Conservation (phyloP, 1,140 invertebrate genomes). For the Oryctes rhinoceros region DNA sequence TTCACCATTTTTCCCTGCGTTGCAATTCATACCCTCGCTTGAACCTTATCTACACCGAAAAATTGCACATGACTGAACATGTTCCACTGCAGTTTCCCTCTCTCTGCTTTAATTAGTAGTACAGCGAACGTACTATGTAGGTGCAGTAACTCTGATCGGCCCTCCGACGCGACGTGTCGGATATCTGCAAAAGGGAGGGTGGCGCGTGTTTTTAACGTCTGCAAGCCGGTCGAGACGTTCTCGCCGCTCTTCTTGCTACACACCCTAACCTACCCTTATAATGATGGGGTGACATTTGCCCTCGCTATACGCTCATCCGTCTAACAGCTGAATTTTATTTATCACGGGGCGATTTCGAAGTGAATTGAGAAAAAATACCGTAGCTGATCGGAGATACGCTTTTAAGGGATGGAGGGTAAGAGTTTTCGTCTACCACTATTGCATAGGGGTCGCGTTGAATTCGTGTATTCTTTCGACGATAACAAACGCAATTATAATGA, state of each 20-base stretch:
- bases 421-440: neutral
- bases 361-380: neutral
- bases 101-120: constrained; percentile 22
- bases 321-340: constrained; percentile 26
- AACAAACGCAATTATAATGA: constrained; percentile 21
- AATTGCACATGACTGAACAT: constrained; percentile 28
- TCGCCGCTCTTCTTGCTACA: neutral
- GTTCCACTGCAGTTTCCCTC: neutral
- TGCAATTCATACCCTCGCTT: neutral
- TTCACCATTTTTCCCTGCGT: neutral
- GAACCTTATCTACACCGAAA: neutral
- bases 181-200: neutral
- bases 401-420: neutral
- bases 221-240: neutral
- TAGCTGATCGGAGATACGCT: neutral
- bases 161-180: neutral
- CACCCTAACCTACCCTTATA: constrained; percentile 27
- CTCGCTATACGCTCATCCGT: neutral
- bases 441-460: neutral
- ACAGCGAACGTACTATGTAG: neutral
- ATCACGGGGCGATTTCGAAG: neutral
- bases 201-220: constrained; percentile 16
- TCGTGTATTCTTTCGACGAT: neutral
- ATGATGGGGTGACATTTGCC: constrained; percentile 31
- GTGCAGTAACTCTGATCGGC: constrained; percentile 2